Percentiles rank a stretch among this genome's conserved stretches.
Evolutionary conservation across 1,140 invertebrate species (phyloP).

Genomic region (Trichoplusia ni): DNA sequence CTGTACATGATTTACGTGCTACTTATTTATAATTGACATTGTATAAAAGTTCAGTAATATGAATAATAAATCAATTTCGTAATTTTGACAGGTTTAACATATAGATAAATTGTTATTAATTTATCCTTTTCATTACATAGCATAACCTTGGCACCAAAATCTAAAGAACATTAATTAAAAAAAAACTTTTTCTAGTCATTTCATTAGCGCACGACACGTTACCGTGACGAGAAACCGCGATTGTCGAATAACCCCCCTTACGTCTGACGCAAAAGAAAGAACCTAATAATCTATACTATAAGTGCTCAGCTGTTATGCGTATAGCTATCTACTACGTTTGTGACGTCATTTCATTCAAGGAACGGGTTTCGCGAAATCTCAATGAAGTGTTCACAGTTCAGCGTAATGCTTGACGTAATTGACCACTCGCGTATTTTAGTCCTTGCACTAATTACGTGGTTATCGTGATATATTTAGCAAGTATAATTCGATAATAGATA

Average conservation of each 20-base stretch:
- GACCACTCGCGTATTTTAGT: constrained; percentile 25
- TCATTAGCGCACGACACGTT: no score
- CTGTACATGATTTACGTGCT: no score
- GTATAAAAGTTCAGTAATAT: no score
- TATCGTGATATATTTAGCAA: constrained; percentile 7
- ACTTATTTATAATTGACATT: no score
- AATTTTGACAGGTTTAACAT: no score
- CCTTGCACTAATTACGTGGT: constrained; percentile 12
- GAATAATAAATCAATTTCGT: no score
- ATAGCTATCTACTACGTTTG: constrained; percentile 46
- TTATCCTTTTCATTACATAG: no score
- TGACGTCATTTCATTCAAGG: constrained; percentile 76
- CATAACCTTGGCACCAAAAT: no score
- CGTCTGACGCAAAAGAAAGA: constrained; percentile 75
- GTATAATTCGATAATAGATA: neutral
- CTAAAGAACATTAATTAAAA: no score
- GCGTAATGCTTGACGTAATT: constrained; percentile 29
- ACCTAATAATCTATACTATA: constrained; percentile 65
- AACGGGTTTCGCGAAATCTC: constrained; percentile 54
- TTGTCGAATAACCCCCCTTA: constrained; percentile 39
- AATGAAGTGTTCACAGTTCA: constrained; percentile 51
- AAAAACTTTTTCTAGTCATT: no score
- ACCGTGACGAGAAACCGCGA: neutral
- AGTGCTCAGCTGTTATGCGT: constrained; percentile 44
- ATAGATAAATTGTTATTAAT: no score